Evolutionary conservation across 2,113 vertebrate genomes (phyloP).

Genomic region (Brachypodius melanocephalos): DNA sequence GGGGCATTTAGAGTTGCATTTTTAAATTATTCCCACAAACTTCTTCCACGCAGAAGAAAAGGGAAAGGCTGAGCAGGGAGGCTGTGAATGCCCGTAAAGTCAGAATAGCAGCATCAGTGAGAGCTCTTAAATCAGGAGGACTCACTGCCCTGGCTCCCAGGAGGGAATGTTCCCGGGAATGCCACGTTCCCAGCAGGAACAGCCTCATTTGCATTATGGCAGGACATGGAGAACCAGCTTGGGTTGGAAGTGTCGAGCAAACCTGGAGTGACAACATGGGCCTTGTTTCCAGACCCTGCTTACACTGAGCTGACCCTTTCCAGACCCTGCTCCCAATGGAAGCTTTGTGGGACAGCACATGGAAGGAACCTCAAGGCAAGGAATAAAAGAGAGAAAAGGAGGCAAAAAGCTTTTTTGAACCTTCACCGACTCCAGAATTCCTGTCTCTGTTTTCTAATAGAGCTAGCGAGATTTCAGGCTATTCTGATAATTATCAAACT

Average conservation of each 20-base stretch:
- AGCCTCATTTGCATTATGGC: conserved; percentile 40
- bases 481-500: not conserved
- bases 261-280: not conserved
- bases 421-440: not conserved
- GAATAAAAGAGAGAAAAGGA: not conserved
- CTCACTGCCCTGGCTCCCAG: not conserved
- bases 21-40: not conserved
- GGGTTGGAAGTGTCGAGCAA: not conserved
- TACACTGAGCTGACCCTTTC: not conserved
- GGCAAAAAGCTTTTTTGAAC: not conserved
- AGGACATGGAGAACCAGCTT: conserved; percentile 8
- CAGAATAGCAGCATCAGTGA: conserved; percentile 17
- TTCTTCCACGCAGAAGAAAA: not conserved
- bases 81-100: not conserved
- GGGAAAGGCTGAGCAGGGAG: not conserved
- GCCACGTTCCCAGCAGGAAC: conserved; percentile 57
- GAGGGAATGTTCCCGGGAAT: conserved; percentile 6
- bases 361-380: not conserved
- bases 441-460: not conserved
- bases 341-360: not conserved
- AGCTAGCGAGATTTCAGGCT: not conserved
- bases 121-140: conserved; percentile 22
- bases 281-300: conserved; percentile 28
- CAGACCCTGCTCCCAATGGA: not conserved
- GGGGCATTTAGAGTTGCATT: rapidly evolving